Conservation (phyloP, 2,888 invertebrate genomes). For the Atethmia centrago region DNA sequence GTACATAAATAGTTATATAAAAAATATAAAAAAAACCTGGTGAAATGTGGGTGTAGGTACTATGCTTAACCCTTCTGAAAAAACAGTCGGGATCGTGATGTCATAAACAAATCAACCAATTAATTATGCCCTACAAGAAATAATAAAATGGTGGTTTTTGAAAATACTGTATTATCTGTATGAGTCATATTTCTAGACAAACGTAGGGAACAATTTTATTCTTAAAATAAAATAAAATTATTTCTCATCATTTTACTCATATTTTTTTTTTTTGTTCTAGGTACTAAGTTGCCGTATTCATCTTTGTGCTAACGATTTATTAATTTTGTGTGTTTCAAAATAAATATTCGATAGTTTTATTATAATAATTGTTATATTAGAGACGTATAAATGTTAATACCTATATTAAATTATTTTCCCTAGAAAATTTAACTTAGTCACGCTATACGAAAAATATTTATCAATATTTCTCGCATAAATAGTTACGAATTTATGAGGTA, state of each 20-base stretch:
- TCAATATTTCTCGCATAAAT: neutral
- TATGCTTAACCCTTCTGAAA: neutral
- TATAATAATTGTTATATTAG: neutral
- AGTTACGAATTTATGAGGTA: neutral
- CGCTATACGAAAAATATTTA: neutral
- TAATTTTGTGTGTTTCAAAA: neutral
- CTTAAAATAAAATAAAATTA: neutral
- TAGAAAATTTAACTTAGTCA: neutral
- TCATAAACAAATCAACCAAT: neutral
- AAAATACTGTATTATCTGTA: too few relatives aligned
- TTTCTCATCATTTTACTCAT: too few relatives aligned
- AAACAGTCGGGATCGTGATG: neutral
- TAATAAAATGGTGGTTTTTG: slow-evolving; percentile 1
- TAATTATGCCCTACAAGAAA: neutral
- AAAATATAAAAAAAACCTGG: too few relatives aligned
- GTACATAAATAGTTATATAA: too few relatives aligned
- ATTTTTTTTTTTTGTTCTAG: too few relatives aligned
- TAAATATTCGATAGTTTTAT: neutral
- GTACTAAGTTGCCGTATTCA: neutral
- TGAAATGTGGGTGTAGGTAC: neutral
- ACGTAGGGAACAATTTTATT: neutral
- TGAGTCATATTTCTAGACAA: neutral
- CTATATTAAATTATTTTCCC: neutral
- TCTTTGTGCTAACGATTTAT: neutral
- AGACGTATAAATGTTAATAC: neutral